phyloP scores from a whole-genome alignment of 2,888 invertebrate genomes.

The Deilephila elpenor region DNA sequence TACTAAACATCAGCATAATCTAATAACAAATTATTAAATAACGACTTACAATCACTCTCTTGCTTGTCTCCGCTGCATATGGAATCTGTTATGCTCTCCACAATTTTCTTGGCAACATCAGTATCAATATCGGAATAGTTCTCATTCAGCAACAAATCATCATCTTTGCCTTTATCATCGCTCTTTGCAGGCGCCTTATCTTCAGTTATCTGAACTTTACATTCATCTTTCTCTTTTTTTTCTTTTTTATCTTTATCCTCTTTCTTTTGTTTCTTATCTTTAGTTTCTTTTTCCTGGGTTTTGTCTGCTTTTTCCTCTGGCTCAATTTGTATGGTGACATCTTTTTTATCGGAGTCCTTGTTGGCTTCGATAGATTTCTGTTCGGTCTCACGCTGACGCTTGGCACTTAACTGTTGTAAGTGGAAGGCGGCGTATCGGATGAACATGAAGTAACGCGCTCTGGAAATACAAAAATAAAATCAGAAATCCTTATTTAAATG shows the following conservation, averaged over 20 bases:
- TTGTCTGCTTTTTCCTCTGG: slow-evolving; percentile 51
- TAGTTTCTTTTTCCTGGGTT: slow-evolving; percentile 65
- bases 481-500: neutral
- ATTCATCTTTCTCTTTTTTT: slow-evolving; percentile 58
- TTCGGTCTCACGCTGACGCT: slow-evolving; percentile 83
- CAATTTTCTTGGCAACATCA: slow-evolving; percentile 95
- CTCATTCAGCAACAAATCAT: slow-evolving; percentile 73
- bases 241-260: slow-evolving; percentile 60
- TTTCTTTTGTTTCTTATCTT: slow-evolving; percentile 50
- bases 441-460: slow-evolving; percentile 96
- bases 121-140: slow-evolving; percentile 87
- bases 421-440: slow-evolving; percentile 98
- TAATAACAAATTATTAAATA: neutral
- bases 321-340: slow-evolving; percentile 64
- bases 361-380: slow-evolving; percentile 74
- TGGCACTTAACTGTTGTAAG: slow-evolving; percentile 93
- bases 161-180: slow-evolving; percentile 59
- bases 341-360: slow-evolving; percentile 65
- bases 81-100: slow-evolving; percentile 93
- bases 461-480: slow-evolving; percentile 46
- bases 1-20: neutral
- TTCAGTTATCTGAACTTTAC: slow-evolving; percentile 46
- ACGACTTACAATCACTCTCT: slow-evolving; percentile 85
- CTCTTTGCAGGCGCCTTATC: slow-evolving; percentile 54
- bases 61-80: slow-evolving; percentile 89